Conservation (phyloP, 1,140 invertebrate genomes). For the Drosophila parvula region DNA sequence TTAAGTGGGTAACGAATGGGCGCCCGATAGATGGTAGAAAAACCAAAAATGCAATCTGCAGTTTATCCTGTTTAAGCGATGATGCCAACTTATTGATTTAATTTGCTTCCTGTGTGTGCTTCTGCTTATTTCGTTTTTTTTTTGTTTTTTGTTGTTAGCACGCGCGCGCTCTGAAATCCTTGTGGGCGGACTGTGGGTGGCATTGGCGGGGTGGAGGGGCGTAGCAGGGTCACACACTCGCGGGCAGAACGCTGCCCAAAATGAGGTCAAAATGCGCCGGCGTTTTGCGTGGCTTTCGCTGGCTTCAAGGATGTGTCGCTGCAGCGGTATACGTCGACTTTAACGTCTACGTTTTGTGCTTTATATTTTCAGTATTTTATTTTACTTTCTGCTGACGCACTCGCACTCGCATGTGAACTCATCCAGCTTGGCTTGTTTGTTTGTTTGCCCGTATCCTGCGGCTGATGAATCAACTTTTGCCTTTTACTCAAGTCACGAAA, state of each 20-base stretch:
- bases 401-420: conserved; percentile 50
- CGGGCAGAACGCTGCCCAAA: conserved; percentile 56
- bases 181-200: conserved; percentile 15
- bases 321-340: conserved; percentile 14
- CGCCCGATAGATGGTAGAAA: background rate
- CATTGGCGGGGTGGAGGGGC: background rate
- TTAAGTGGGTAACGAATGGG: conserved; percentile 40
- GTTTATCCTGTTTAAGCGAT: conserved; percentile 57
- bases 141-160: background rate
- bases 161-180: background rate
- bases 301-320: conserved; percentile 25
- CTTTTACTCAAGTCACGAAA: conserved; percentile 80
- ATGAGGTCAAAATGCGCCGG: conserved; percentile 76
- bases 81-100: conserved; percentile 72
- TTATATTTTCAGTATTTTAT: conserved; percentile 81
- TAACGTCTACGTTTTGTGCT: conserved; percentile 52
- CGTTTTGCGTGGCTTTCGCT: conserved; percentile 47
- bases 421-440: conserved; percentile 33
- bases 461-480: conserved; percentile 81
- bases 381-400: conserved; percentile 76
- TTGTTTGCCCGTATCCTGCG: conserved; percentile 63
- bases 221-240: conserved; percentile 33
- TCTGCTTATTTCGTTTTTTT: conserved; percentile 11
- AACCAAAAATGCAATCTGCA: conserved; percentile 27
- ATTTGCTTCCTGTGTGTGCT: conserved; percentile 57